A percentile compares a stretch with the other conserved stretches of the same genome.
phyloP scores from a whole-genome alignment of 2,113 vertebrate species.

The Xenotilapia longispinis region DNA sequence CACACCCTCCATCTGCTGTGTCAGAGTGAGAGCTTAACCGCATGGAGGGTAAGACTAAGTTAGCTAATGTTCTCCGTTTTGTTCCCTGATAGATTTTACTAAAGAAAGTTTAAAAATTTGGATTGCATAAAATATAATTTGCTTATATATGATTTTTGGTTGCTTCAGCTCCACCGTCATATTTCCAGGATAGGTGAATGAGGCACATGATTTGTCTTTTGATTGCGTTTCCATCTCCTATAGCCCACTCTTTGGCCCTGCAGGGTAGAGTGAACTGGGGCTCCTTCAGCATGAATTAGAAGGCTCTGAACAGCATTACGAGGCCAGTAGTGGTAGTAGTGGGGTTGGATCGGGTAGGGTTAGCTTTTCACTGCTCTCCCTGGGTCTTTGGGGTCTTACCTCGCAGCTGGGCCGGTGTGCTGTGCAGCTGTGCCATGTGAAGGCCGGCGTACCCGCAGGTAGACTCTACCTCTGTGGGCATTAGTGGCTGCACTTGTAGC shows the following conservation, averaged over 20 bases:
- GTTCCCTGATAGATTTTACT: neutral
- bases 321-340: neutral
- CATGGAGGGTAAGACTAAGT: neutral
- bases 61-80: neutral
- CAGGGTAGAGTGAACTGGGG: neutral
- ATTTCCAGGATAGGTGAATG: neutral
- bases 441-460: conserved; percentile 25
- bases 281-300: neutral
- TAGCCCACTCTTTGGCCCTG: neutral
- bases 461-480: conserved; percentile 39
- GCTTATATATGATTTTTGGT: neutral
- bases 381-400: conserved; percentile 62
- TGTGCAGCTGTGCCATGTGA: conserved; percentile 17
- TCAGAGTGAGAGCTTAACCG: neutral
- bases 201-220: neutral
- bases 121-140: neutral
- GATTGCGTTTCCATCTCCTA: neutral
- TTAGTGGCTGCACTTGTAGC: conserved; percentile 44
- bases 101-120: neutral
- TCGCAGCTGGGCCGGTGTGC: conserved; percentile 53
- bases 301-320: neutral
- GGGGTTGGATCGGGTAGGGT: neutral
- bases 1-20: neutral
- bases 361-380: neutral
- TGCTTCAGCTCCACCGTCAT: neutral